These are phyloP conservation scores for Harpagus bidentatus DNA, from an alignment of 2,113 vertebrate genomes.

Conservation along the genomic window DNA sequence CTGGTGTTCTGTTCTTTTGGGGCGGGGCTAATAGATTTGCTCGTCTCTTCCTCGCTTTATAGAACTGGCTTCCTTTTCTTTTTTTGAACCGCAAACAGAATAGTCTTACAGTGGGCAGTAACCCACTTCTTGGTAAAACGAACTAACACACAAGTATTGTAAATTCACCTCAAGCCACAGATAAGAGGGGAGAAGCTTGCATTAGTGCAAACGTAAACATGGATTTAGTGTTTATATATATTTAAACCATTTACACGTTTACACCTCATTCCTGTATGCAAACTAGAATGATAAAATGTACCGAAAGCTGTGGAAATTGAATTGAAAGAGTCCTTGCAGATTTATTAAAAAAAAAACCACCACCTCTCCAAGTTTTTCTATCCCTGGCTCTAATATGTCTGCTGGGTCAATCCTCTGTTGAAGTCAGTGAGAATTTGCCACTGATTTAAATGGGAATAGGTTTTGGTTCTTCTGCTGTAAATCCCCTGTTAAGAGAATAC, in stretches of 20 bases:
- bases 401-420: neutral
- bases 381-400: neutral
- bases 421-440: neutral
- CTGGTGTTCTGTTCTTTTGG: neutral
- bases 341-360: neutral
- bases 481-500: constrained; percentile 44
- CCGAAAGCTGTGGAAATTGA: neutral
- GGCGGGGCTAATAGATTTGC: neutral
- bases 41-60: neutral
- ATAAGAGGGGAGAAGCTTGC: neutral
- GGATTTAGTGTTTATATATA: neutral
- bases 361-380: constrained; percentile 2
- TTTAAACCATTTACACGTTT: neutral
- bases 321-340: neutral
- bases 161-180: neutral
- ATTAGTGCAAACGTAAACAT: neutral
- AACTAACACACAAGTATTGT: neutral
- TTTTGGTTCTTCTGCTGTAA: constrained; percentile 32
- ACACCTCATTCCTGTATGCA: neutral
- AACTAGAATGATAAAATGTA: neutral
- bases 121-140: neutral
- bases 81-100: neutral
- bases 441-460: neutral
- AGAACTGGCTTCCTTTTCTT: neutral
- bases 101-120: neutral